Evolutionary conservation across 2,888 invertebrate genomes (phyloP), one percentile per base, ranked within the genome.

Genomic region (Sarcophaga variegata): DNA sequence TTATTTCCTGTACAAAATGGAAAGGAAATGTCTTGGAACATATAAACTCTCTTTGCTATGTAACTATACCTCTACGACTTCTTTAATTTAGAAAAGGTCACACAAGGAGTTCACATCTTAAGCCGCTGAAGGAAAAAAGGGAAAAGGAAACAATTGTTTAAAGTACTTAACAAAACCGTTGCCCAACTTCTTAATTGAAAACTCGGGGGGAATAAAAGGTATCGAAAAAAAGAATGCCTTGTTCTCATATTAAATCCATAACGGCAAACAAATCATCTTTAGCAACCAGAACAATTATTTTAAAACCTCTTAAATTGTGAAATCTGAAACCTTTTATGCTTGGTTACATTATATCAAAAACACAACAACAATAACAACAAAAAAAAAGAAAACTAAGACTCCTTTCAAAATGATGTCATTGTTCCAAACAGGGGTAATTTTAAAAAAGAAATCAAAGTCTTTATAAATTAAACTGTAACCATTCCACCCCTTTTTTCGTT

Each of bases 271-370:
- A 80, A 80, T 76, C 75, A 76, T 80, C 70, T 63, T 75, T 49
- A 27, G 45, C 27, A 80, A 80, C 64, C 59, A 79, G 37, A 83
- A 84, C 81, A 87, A 87, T 87, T 83, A 81, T 87, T 78, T 76
- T 47, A 79, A 87, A 81, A 78, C 84, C 84, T 83, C 74, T 63
- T 81, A 67, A 70, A 63, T 83, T 84, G 69, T 86, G 84, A 84
- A 87, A 87, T 84, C 59, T 84, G 78, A 84, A 87, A 87, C 87
- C 84, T 79, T 84, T 77, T 74, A 84, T 84, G 78, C 59, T 84
- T 84, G 86, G 83, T 76, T 83, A 83, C 81, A 84, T 84, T 75
- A 67, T 77, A 74, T 63, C 79, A 81, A 69, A 83, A 77, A 47
- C 8, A 37, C 8, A 37, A 37, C 10, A 37, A 37, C 37, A 37